Conservation (phyloP, 2,797 vertebrate genomes). For the Chloroceryle inda region DNA sequence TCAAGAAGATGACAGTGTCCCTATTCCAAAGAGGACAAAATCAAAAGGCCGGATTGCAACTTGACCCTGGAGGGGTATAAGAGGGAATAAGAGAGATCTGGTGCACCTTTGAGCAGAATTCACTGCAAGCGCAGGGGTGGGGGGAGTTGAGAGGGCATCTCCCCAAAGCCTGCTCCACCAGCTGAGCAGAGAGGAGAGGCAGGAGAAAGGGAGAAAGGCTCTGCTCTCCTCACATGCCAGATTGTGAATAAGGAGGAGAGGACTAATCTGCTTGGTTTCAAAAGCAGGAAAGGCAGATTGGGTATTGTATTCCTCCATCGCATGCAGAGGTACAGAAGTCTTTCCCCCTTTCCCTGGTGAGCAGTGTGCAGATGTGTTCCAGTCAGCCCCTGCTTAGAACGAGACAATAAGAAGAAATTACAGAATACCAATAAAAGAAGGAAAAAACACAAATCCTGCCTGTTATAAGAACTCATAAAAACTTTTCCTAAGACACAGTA, state of each 20-base stretch:
- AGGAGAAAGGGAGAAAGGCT: not conserved
- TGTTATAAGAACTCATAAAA: not conserved
- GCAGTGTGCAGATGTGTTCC: not conserved
- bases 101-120: conserved; percentile 11
- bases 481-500: not conserved
- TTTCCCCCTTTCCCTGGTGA: not conserved
- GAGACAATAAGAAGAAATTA: not conserved
- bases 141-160: not conserved
- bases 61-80: conserved; percentile 22
- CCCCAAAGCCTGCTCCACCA: not conserved
- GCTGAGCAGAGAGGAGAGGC: not conserved
- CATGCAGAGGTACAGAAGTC: not conserved
- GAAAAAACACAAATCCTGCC: not conserved
- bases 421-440: conserved; percentile 5
- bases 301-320: not conserved
- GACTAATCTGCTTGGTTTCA: conserved; percentile 1
- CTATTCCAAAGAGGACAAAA: conserved; percentile 41
- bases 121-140: not conserved
- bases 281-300: not conserved
- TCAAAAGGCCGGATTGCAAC: conserved; percentile 41
- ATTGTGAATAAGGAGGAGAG: not conserved
- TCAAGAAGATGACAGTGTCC: conserved; percentile 25
- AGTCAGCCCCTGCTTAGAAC: not conserved
- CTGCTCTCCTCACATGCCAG: not conserved
- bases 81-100: conserved; percentile 28